A percentile compares a stretch with the other conserved stretches of the same genome.
phyloP scores from a whole-genome alignment of 2,888 invertebrate species.

The Ischnus inquisitorius region DNA sequence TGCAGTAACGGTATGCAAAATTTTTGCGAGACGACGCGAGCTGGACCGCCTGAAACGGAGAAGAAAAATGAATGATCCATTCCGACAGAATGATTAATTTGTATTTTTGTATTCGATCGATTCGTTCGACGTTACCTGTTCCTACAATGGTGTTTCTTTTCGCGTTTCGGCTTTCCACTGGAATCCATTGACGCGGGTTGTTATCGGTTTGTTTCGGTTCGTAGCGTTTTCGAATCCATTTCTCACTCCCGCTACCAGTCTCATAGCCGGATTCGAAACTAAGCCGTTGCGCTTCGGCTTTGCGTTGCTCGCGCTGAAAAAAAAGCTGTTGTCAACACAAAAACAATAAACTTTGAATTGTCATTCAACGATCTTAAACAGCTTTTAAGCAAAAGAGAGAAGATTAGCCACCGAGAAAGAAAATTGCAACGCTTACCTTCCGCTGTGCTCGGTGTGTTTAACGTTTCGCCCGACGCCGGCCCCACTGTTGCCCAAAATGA shows the following conservation, averaged over 20 bases:
- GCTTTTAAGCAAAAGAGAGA: too few species aligned
- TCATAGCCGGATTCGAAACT: constrained; percentile 94
- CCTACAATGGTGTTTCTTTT: constrained; percentile 92
- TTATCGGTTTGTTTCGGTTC: constrained; percentile 85
- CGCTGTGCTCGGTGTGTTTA: constrained; percentile 76
- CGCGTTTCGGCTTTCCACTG: constrained; percentile 89
- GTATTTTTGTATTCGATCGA: background rate
- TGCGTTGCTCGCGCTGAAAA: constrained; percentile 84
- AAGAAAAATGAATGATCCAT: background rate
- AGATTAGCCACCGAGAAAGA: background rate
- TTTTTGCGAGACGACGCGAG: constrained; percentile 72
- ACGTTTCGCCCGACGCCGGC: constrained; percentile 83
- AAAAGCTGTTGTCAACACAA: background rate
- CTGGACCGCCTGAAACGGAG: constrained; percentile 70
- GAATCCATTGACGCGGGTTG: constrained; percentile 89
- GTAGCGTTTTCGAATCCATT: constrained; percentile 90
- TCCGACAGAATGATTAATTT: constrained; percentile 4
- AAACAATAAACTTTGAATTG: background rate
- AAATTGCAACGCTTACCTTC: constrained; percentile 73
- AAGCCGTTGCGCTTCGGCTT: constrained; percentile 94
- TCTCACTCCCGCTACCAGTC: constrained; percentile 92
- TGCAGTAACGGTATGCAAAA: constrained; percentile 72
- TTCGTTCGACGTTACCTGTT: constrained; percentile 75
- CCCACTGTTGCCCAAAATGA: constrained; percentile 90
- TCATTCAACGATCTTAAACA: background rate